Conservation (phyloP, 2,113 vertebrate genomes). For the Melospiza georgiana region DNA sequence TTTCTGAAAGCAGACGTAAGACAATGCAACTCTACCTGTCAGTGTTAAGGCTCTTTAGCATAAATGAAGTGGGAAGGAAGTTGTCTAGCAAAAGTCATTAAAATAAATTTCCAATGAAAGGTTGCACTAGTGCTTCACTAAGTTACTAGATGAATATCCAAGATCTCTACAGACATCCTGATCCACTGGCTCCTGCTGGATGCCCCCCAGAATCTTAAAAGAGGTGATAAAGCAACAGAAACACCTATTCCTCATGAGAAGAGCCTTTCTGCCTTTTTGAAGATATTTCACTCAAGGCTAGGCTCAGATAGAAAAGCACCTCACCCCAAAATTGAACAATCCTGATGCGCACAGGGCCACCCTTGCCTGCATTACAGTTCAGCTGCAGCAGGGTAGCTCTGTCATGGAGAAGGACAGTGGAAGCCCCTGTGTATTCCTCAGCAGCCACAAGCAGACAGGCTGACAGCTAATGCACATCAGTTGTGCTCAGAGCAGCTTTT, state of each 20-base stretch:
- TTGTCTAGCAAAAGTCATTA: not conserved
- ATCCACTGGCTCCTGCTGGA: not conserved
- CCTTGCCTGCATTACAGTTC: fast-evolving
- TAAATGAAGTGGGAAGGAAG: not conserved
- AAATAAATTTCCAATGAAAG: not conserved
- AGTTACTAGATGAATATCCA: not conserved
- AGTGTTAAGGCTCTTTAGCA: not conserved
- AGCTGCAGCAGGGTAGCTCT: not conserved
- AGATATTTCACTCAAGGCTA: not conserved
- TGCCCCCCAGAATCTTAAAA: not conserved
- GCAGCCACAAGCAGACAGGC: not conserved
- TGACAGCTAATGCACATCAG: not conserved
- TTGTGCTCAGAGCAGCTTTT: not conserved
- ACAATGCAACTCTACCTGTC: not conserved
- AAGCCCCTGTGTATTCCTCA: not conserved
- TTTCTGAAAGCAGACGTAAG: not conserved
- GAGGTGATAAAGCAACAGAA: not conserved
- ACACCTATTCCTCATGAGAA: not conserved
- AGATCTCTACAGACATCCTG: not conserved
- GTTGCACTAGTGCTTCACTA: not conserved
- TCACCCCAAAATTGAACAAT: fast-evolving
- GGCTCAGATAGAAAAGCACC: not conserved
- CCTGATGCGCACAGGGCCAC: not conserved
- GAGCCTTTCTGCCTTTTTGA: not conserved
- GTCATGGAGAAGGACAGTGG: not conserved